Evolutionary conservation across 2,888 invertebrate species (phyloP).

Genomic region (Axea sp.): DNA sequence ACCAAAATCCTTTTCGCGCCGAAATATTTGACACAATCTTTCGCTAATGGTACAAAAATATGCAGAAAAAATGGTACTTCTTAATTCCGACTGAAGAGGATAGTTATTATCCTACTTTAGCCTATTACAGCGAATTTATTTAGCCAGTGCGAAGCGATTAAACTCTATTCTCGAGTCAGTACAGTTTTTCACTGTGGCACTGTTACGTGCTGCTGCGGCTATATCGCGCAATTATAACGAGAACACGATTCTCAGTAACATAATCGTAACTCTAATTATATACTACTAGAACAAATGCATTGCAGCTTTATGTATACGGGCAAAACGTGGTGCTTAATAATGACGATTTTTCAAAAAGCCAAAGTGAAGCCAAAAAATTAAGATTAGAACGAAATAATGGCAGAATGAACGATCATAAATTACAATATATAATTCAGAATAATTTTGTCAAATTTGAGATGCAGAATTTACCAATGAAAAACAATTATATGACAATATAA

Average conservation of each 20-base stretch:
- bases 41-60: conserved; percentile 41
- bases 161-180: conserved; percentile 51
- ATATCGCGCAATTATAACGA: conserved; percentile 51
- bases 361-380: too few relatives aligned
- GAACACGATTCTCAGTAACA: conserved; percentile 31
- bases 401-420: too few relatives aligned
- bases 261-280: conserved; percentile 59
- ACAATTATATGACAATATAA: too few relatives aligned
- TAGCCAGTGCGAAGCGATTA: conserved; percentile 51
- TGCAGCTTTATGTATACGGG: conserved; percentile 22
- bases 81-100: conserved; percentile 31
- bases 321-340: conserved; percentile 8
- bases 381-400: too few relatives aligned
- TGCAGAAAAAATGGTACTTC: conserved; percentile 39
- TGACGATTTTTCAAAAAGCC: conserved; percentile 2
- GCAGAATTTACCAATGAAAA: too few relatives aligned
- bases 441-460: too few relatives aligned
- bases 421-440: too few relatives aligned
- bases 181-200: conserved; percentile 43
- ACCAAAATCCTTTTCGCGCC: conserved; percentile 16
- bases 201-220: conserved; percentile 48
- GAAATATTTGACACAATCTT: conserved; percentile 28
- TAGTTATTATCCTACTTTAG: conserved; percentile 53
- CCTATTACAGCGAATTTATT: conserved; percentile 56
- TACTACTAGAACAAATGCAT: conserved; percentile 45